These are phyloP conservation scores for Onychorhynchus coronatus DNA, from an alignment of 2,113 vertebrate genomes.

Conservation along the genomic window DNA sequence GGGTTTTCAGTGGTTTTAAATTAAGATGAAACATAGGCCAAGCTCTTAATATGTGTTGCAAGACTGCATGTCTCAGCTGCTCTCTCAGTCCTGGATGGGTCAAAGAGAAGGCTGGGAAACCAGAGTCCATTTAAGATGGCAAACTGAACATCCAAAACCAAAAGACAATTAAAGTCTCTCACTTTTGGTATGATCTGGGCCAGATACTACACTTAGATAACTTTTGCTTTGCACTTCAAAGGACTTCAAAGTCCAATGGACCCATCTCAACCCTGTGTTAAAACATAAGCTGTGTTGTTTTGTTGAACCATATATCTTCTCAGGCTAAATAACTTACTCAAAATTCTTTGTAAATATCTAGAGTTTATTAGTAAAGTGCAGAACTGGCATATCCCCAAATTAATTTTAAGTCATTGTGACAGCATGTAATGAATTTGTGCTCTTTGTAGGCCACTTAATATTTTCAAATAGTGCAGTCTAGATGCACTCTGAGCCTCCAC, in stretches of 20 bases:
- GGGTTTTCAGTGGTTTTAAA: not conserved
- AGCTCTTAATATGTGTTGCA: not conserved
- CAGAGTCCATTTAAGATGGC: not conserved
- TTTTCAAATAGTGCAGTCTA: not conserved
- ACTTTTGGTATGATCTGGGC: not conserved
- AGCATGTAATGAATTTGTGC: accelerated
- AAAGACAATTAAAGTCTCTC: not conserved
- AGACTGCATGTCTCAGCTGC: not conserved
- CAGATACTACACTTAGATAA: accelerated
- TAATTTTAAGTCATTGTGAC: not conserved
- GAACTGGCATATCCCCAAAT: not conserved
- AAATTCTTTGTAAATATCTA: not conserved
- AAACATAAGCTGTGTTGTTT: not conserved
- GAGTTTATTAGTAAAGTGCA: not conserved
- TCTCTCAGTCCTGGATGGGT: too few species aligned
- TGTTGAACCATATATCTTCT: not conserved
- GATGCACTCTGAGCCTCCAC: not conserved
- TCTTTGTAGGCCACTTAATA: not conserved
- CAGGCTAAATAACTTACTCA: not conserved
- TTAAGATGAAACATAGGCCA: not conserved
- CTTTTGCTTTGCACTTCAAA: not conserved
- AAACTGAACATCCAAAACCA: not conserved
- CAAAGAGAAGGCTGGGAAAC: not conserved
- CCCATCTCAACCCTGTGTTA: not conserved
- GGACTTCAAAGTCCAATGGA: not conserved